Evolutionary conservation across 1,140 invertebrate species (phyloP).

Genomic region (Centruroides sculpturatus): DNA sequence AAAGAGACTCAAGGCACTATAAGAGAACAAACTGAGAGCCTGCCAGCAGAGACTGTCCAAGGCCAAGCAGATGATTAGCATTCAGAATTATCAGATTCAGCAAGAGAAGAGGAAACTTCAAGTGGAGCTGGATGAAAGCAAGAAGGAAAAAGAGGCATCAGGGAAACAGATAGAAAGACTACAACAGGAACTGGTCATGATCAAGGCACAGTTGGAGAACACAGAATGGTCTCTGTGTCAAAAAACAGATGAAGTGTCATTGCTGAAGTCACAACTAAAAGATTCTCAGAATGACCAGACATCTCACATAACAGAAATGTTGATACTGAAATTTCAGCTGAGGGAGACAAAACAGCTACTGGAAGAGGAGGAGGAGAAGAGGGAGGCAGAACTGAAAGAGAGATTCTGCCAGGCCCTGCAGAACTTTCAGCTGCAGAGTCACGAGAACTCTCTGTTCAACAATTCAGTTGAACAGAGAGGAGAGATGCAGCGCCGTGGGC

Average conservation of each 20-base stretch:
- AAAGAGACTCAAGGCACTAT: constrained; percentile 41
- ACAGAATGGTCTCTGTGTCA: constrained; percentile 60
- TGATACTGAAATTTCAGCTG: constrained; percentile 43
- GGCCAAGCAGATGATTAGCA: no score
- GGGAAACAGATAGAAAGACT: constrained; percentile 28
- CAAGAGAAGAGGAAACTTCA: constrained; percentile 46
- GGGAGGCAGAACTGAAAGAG: constrained; percentile 31
- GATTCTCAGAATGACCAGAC: constrained; percentile 55
- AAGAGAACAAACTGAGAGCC: constrained; percentile 50
- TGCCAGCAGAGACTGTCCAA: constrained; percentile 46
- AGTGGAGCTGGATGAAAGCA: constrained; percentile 37
- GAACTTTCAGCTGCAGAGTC: neutral
- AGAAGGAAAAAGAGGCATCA: constrained; percentile 25
- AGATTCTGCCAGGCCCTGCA: constrained; percentile 25
- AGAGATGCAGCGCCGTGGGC: neutral
- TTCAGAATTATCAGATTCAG: constrained; percentile 32
- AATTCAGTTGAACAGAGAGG: neutral
- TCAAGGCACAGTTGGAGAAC: constrained; percentile 49
- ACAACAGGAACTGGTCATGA: constrained; percentile 39
- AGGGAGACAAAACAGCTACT: constrained; percentile 38
- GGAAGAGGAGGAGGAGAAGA: constrained; percentile 36
- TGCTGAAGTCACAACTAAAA: constrained; percentile 61
- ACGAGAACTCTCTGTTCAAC: no score
- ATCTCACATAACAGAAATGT: constrained; percentile 44
- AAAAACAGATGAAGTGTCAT: constrained; percentile 48